Evolutionary conservation across 2,888 invertebrate genomes (phyloP).

Genomic region (Polyploca ridens): DNA sequence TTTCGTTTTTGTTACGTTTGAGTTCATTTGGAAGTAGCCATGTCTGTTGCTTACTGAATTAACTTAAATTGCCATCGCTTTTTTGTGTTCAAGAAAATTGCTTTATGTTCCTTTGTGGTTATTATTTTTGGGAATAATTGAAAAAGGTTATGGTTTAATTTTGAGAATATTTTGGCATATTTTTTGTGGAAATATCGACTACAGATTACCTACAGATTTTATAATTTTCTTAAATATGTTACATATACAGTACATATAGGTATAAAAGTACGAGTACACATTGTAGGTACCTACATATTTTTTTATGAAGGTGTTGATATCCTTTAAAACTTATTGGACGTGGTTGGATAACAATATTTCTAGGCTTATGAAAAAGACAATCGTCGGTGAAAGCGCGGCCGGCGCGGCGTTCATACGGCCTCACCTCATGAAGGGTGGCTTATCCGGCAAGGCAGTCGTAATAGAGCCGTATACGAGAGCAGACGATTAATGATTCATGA

Average conservation of each 20-base stretch:
- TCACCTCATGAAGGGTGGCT: constrained; percentile 76
- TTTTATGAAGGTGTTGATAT: too few species aligned
- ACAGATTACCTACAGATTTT: too few species aligned
- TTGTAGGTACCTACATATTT: too few species aligned
- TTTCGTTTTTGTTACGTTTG: constrained; percentile 83
- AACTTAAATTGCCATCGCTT: constrained; percentile 79
- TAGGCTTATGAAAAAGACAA: constrained; percentile 48
- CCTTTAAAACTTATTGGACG: too few species aligned
- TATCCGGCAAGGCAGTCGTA: constrained; percentile 79
- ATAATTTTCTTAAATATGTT: too few species aligned
- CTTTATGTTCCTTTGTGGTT: constrained; percentile 58
- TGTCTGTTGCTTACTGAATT: constrained; percentile 82
- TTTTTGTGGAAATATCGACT: too few species aligned
- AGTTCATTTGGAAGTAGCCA: constrained; percentile 84
- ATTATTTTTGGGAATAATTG: constrained; percentile 24
- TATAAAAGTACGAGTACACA: too few species aligned
- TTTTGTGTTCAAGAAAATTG: constrained; percentile 63
- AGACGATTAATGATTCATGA: constrained; percentile 85
- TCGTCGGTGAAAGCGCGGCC: constrained; percentile 43
- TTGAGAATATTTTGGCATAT: not conserved
- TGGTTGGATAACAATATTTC: constrained; percentile 14
- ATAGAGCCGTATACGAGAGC: constrained; percentile 82
- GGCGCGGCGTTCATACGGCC: constrained; percentile 40
- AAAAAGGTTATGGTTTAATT: not conserved
- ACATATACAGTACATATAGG: too few species aligned